phyloP scores from a whole-genome alignment of 2,797 vertebrate genomes.

The Muscicapa comitata region DNA sequence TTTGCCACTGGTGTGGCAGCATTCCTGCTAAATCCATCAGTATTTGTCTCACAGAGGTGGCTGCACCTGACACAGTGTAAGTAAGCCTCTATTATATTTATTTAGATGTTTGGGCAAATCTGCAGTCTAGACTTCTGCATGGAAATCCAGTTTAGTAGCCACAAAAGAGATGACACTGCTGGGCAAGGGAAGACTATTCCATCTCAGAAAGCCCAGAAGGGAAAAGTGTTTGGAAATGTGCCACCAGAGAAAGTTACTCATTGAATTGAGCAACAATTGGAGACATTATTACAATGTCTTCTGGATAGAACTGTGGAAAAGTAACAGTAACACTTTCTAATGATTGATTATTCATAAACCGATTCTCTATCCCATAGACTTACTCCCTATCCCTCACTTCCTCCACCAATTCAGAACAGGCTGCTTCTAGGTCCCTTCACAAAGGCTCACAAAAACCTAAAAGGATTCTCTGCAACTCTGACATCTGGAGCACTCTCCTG shows the following conservation, averaged over 20 bases:
- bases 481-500: neutral
- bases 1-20: neutral
- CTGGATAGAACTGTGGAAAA: neutral
- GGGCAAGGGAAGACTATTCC: neutral
- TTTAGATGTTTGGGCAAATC: neutral
- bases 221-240: neutral
- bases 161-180: neutral
- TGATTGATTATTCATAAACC: neutral
- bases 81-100: neutral
- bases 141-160: neutral
- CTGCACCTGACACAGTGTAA: neutral
- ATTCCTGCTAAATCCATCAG: neutral
- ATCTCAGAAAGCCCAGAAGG: neutral
- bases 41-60: neutral
- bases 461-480: neutral
- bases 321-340: neutral
- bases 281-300: neutral
- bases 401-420: neutral
- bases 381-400: neutral
- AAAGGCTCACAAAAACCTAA: neutral
- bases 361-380: neutral
- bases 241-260: neutral
- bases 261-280: neutral
- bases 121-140: neutral
- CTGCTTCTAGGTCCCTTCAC: neutral